These are phyloP conservation scores for Saccopteryx bilineata DNA, from an alignment of 2,113 vertebrate species.

Conservation along the genomic window DNA sequence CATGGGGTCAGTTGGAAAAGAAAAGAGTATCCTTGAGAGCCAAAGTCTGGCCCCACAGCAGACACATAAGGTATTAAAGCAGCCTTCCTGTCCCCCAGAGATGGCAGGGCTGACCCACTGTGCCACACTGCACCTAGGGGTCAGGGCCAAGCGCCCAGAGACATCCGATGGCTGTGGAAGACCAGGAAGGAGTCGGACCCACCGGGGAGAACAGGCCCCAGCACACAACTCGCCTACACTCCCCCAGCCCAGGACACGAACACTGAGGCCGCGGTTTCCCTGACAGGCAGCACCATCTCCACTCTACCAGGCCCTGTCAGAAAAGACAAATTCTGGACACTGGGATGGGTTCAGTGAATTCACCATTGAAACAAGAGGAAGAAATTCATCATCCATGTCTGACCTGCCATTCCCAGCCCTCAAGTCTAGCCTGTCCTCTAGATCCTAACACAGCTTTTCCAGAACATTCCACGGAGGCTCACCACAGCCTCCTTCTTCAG, in stretches of 20 bases:
- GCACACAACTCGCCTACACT: neutral
- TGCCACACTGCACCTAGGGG: fast-evolving
- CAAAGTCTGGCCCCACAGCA: fast-evolving
- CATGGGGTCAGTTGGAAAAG: neutral
- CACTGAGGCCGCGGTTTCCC: neutral
- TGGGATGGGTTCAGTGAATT: neutral
- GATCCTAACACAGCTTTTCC: neutral
- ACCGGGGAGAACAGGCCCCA: neutral
- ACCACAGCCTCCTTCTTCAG: neutral
- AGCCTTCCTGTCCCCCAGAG: neutral
- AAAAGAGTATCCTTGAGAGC: neutral
- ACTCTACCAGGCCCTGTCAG: neutral
- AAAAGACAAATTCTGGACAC: no score
- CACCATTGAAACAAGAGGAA: no score
- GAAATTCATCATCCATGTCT: neutral
- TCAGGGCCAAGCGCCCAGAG: neutral
- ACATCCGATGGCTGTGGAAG: neutral
- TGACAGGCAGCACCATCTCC: neutral
- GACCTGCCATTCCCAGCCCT: neutral
- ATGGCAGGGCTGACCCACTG: fast-evolving
- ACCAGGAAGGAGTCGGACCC: neutral
- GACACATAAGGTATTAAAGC: fast-evolving
- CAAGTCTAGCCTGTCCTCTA: neutral
- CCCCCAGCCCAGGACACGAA: neutral
- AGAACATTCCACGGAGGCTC: neutral